Evolutionary conservation across 2,888 invertebrate species (phyloP), one percentile per base, ranked within the genome.

Genomic region (Pandemis heparana): DNA sequence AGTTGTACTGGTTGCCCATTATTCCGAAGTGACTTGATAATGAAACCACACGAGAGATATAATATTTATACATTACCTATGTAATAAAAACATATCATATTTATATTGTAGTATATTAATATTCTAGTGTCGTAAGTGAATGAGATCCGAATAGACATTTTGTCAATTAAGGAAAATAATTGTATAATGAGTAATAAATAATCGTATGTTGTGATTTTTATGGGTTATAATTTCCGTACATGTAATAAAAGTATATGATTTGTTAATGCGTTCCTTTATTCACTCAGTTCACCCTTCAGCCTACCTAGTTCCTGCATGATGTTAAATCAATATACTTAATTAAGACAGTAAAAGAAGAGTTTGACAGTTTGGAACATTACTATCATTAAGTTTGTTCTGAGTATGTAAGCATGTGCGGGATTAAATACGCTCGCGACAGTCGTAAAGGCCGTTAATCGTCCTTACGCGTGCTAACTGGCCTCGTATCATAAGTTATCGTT

Each of bases 81-180:
- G 77, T 56, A 56, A 56, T 56, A 12, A 56, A 81, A 81, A 89
- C 90, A 91, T 91, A 90, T 90, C 90, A 88, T 87, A 85, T 82
- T 82, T 83, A 78, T 83, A 83, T 82, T 78, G 38, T 77, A 80
- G 77, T 32, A 32, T 32, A 43, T 60, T 39, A 43, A 79, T 77
- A 70, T 79, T 56, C 12, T 56, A 56, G 56, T 5, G 56, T 56
- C 9, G 5, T 79, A 78, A 77, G 63, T 63, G 75, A 79, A 79
- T 80, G 63, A 79, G 79, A 76, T 78, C 82, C 80, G 76, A 75
- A 71, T 80, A 69, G 73, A 59, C 69, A 46, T 73, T 81, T 78
- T 79, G 83, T 84, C 83, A 83, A 84, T 83, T 83, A 81, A 79
- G 76, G 67, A 76, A 77, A 77, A 76, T 77, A 79, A 81, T 78